These are phyloP conservation scores for Eidolon helvum DNA, from an alignment of 2,113 vertebrate genomes.

Conservation along the genomic window DNA sequence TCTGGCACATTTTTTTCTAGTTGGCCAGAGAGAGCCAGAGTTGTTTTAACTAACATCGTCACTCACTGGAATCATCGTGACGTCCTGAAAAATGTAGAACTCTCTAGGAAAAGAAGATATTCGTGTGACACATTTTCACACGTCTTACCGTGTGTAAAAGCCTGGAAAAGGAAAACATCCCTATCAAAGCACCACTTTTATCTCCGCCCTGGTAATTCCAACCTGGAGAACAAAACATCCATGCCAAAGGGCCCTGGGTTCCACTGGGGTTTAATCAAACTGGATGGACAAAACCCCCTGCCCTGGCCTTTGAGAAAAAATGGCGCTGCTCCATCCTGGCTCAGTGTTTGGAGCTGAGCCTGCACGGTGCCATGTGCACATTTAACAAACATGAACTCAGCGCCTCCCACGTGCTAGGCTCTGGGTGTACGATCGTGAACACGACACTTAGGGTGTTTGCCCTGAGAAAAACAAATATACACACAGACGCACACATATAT, in stretches of 20 bases:
- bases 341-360: background rate
- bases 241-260: background rate
- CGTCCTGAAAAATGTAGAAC: constrained; percentile 32
- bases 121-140: background rate
- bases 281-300: background rate
- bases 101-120: constrained; percentile 30
- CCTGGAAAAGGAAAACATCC: background rate
- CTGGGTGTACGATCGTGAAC: background rate
- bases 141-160: background rate
- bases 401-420: no score
- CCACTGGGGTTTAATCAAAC: background rate
- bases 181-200: background rate
- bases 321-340: background rate
- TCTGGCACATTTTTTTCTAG: background rate
- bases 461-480: background rate
- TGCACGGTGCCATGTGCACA: no score
- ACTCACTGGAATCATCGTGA: background rate
- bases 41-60: constrained; percentile 35
- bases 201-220: background rate
- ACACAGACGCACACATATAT: background rate
- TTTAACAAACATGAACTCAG: background rate
- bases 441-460: background rate
- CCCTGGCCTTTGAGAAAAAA: background rate
- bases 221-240: background rate
- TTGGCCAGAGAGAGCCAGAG: background rate